phyloP scores from a whole-genome alignment of 1,140 invertebrate genomes.

The Drosophila lini region DNA sequence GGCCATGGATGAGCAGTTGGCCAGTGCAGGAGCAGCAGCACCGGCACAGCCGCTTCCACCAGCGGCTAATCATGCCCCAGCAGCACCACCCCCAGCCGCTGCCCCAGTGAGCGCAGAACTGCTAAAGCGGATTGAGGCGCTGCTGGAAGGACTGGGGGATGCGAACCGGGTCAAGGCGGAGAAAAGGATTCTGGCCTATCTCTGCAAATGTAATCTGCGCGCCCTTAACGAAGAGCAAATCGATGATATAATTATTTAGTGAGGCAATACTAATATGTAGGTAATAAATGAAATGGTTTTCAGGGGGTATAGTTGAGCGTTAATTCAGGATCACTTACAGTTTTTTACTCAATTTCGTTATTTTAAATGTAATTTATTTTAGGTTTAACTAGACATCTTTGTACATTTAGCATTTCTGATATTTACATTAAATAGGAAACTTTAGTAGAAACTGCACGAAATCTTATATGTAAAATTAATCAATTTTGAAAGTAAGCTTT shows the following conservation, averaged over 20 bases:
- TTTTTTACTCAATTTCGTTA: conserved; percentile 9
- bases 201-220: conserved; percentile 75
- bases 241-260: conserved; percentile 72
- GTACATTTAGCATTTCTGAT: not conserved
- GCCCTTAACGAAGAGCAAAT: conserved; percentile 67
- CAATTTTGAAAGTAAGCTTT: not conserved
- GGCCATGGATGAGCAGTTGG: conserved; percentile 79
- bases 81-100: not conserved
- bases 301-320: not conserved
- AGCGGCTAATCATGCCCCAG: conserved; percentile 3
- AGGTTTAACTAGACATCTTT: not conserved
- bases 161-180: conserved; percentile 67
- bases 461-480: not conserved
- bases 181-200: conserved; percentile 67
- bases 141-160: conserved; percentile 66
- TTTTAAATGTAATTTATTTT: not conserved
- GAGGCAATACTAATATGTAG: not conserved
- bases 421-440: not conserved
- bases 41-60: not conserved
- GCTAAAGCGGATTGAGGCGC: conserved; percentile 66
- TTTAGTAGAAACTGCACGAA: not conserved
- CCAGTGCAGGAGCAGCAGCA: conserved; percentile 1
- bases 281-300: not conserved
- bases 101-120: conserved; percentile 23
- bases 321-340: not conserved